phyloP scores from a whole-genome alignment of 2,888 invertebrate genomes.

The Drosophila melanosoma region DNA sequence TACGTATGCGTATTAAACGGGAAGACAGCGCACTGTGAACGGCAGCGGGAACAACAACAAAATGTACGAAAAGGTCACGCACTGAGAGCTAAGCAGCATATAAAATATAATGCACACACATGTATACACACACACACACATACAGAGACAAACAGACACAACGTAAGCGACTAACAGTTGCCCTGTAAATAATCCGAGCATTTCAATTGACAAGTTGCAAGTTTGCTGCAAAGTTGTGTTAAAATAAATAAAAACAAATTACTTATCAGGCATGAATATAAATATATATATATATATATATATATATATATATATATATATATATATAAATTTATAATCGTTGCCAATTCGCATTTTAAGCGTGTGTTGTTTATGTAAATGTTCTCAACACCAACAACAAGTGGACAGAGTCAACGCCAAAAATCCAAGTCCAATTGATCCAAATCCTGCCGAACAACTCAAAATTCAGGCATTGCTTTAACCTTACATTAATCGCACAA shows the following conservation, averaged over 20 bases:
- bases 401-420: slow-evolving; percentile 20
- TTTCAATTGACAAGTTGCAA: background rate
- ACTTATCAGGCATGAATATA: background rate
- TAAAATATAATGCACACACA: slow-evolving; percentile 63
- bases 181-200: background rate
- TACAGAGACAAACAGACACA: no score
- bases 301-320: background rate
- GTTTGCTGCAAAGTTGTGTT: background rate
- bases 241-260: background rate
- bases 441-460: slow-evolving; percentile 14
- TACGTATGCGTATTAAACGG: slow-evolving; percentile 12
- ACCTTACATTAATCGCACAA: slow-evolving; percentile 73
- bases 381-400: slow-evolving; percentile 44
- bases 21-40: slow-evolving; percentile 43
- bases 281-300: background rate
- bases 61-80: slow-evolving; percentile 79
- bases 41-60: slow-evolving; percentile 46
- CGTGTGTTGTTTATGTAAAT: slow-evolving; percentile 36
- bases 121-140: slow-evolving; percentile 28
- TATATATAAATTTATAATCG: background rate
- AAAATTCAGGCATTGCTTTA: slow-evolving; percentile 48
- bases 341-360: background rate
- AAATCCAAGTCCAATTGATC: background rate
- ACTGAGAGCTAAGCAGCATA: slow-evolving; percentile 78
- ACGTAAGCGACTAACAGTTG: slow-evolving; percentile 12